A percentile compares a stretch with the other conserved stretches of the same genome.
Evolutionary conservation across 2,888 invertebrate species (phyloP).

Genomic region (Sipha maydis): DNA sequence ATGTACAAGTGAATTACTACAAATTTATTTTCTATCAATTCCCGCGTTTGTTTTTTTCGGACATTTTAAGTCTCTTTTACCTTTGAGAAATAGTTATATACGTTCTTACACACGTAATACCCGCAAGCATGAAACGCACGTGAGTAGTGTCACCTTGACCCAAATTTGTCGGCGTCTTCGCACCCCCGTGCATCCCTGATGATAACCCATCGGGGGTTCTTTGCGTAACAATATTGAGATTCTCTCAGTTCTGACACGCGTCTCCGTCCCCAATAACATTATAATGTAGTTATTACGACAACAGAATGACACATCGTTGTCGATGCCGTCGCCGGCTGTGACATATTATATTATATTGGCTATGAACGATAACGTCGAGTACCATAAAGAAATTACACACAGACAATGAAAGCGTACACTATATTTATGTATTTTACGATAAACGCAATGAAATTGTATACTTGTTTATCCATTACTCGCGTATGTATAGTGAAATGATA

Average conservation of each 20-base stretch:
- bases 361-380: constrained; percentile 35
- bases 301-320: not conserved
- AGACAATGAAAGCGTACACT: not conserved
- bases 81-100: not conserved
- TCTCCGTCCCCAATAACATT: not conserved
- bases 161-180: constrained; percentile 30
- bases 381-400: constrained; percentile 53
- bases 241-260: constrained; percentile 21
- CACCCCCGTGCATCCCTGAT: constrained; percentile 14
- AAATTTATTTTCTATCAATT: not conserved
- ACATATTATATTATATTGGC: not conserved
- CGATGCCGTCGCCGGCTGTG: not conserved
- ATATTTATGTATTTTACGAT: constrained; percentile 15
- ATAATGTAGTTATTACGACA: not conserved
- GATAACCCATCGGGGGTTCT: constrained; percentile 48
- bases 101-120: no score
- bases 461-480: not conserved
- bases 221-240: constrained; percentile 11
- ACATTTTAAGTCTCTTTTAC: not conserved
- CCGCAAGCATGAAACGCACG: not conserved
- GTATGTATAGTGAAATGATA: not conserved
- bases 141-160: constrained; percentile 31
- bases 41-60: not conserved
- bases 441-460: constrained; percentile 26
- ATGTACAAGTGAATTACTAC: not conserved